Percentiles rank a stretch among this genome's conserved stretches.
These are phyloP conservation scores for Apistogramma diplotaenia DNA, from an alignment of 2,113 vertebrate species.

Conservation along the genomic window DNA sequence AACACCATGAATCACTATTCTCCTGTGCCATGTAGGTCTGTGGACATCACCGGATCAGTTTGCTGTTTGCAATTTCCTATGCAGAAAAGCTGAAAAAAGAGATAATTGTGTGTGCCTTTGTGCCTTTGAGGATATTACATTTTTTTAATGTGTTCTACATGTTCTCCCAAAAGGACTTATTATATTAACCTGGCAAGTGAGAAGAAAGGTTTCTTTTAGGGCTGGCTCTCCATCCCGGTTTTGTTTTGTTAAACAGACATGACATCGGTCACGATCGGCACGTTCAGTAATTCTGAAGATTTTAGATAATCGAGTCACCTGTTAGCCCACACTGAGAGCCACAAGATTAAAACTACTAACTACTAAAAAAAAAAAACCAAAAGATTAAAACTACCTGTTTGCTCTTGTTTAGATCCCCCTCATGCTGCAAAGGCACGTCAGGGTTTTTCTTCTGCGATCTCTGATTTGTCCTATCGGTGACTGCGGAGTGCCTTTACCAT, in stretches of 20 bases:
- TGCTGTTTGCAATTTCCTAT: constrained; percentile 43
- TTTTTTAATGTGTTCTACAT: not conserved
- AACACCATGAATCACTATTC: constrained; percentile 67
- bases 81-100: constrained; percentile 9
- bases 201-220: not conserved
- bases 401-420: not conserved
- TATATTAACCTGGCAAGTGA: not conserved
- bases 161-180: not conserved
- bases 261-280: not conserved
- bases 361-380: too few species aligned
- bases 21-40: not conserved
- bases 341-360: not conserved
- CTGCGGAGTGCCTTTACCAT: not conserved
- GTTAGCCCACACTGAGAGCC: not conserved
- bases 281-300: not conserved
- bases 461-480: rapidly evolving
- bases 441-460: not conserved
- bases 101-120: not conserved
- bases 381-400: not conserved
- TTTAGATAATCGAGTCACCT: not conserved
- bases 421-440: too few species aligned
- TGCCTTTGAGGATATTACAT: constrained; percentile 8
- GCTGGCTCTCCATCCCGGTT: not conserved
- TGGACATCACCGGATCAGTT: constrained; percentile 29
- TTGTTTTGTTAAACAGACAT: not conserved